phyloP scores from a whole-genome alignment of 1,140 invertebrate species.

The Asobara japonica region DNA sequence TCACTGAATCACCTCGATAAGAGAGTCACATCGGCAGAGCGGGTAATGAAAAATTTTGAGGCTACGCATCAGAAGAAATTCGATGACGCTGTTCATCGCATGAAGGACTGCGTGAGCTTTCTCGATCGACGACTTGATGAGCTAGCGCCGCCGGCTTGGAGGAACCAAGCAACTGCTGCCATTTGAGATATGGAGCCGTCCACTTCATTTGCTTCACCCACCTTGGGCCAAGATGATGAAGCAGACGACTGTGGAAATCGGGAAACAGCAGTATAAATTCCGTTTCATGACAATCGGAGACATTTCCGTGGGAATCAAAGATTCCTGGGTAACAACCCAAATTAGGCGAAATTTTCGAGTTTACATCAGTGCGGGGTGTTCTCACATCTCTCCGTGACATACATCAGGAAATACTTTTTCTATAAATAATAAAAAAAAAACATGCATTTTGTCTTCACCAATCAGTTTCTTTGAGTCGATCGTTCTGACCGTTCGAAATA shows the following conservation, averaged over 20 bases:
- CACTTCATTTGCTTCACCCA: background rate
- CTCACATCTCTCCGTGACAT: too few relatives aligned
- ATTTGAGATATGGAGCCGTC: constrained; percentile 23
- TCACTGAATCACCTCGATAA: constrained; percentile 52
- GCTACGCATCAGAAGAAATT: constrained; percentile 44
- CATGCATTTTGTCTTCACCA: too few relatives aligned
- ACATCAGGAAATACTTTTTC: too few relatives aligned
- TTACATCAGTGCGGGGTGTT: too few relatives aligned
- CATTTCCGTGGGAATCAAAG: too few relatives aligned
- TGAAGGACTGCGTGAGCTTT: constrained; percentile 53
- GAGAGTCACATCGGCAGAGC: constrained; percentile 45
- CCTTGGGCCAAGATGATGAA: background rate
- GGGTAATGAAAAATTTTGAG: constrained; percentile 40
- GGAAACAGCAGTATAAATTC: background rate
- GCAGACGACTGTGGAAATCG: background rate
- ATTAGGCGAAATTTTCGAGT: too few relatives aligned
- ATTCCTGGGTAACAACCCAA: too few relatives aligned
- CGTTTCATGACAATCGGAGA: too few relatives aligned
- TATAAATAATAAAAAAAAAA: too few relatives aligned
- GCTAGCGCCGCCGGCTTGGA: constrained; percentile 53
- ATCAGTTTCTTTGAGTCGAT: too few relatives aligned
- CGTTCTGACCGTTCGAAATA: too few relatives aligned
- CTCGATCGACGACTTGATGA: constrained; percentile 56
- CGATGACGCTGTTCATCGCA: constrained; percentile 48
- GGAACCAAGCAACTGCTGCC: constrained; percentile 40